Evolutionary conservation across 2,888 invertebrate genomes (phyloP).

Genomic region (Eupithecia dodoneata): DNA sequence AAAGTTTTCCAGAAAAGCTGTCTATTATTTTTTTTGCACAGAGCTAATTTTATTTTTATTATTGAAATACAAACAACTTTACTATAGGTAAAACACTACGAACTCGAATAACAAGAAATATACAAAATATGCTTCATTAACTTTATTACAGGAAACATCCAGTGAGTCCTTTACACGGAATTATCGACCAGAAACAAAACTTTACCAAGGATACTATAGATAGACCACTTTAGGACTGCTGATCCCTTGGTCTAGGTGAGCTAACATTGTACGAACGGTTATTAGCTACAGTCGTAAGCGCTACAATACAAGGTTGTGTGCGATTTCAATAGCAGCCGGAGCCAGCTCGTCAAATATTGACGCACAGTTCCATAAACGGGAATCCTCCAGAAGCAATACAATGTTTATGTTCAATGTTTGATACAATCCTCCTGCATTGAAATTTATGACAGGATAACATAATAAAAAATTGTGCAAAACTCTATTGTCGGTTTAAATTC

Average conservation of each 20-base stretch:
- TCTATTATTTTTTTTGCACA: no score
- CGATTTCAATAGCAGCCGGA: slow-evolving; percentile 17
- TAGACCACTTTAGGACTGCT: background rate
- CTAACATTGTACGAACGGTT: slow-evolving; percentile 19
- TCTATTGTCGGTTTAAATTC: background rate
- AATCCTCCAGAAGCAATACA: slow-evolving; percentile 11
- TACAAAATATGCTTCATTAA: no score
- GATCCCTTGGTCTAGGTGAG: background rate
- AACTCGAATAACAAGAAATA: no score
- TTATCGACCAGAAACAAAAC: background rate
- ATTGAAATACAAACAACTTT: no score
- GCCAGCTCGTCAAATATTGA: slow-evolving; percentile 32
- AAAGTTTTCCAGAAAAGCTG: background rate
- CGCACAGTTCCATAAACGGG: slow-evolving; percentile 14
- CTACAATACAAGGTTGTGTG: slow-evolving; percentile 22
- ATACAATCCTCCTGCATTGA: background rate
- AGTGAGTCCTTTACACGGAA: background rate
- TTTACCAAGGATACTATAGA: background rate
- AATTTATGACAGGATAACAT: slow-evolving; percentile 11
- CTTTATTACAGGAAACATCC: no score
- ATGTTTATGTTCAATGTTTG: slow-evolving; percentile 10
- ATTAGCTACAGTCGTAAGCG: slow-evolving; percentile 8
- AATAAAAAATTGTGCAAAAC: background rate
- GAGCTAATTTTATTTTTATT: no score
- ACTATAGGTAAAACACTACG: no score